Base-by-base conservation (phyloP, 2,113 vertebrate species). In the Corythoichthys intestinalis region DNA sequence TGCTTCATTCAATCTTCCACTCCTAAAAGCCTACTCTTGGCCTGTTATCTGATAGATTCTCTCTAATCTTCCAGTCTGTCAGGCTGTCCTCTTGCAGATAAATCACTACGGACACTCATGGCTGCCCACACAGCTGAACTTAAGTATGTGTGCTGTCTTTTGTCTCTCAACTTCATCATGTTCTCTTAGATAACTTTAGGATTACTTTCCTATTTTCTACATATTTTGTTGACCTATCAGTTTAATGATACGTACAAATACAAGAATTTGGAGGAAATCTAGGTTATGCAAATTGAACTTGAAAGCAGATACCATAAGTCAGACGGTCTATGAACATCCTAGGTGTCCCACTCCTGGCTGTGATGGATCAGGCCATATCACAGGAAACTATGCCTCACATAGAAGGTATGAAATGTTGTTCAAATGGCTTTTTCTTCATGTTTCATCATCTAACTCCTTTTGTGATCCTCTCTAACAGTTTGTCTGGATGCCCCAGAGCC, bases 51-150 rank as follows among this genome's bases (percentile, higher is more conserved):
- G 71, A 82, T 62, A 0, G 66, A 87, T 80, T 75, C 63, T 83
- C 71, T 88, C 74, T 86, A 86, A 91, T 95, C 93, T 95, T 93
- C 94, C 95, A 98, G 96, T 94, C 95, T 99, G 92, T 99, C 96
- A 95, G 96, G 96, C 95, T 99, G 96, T 94, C 96, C 96, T 96
- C 96, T 99, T 94, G 96, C 96, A 95, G 96, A 98, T 95, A 99
- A 99, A 94, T 98, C 96, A 92, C 96, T 99, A 92, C 96, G 97
- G 97, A 98, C 96, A 93, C 96, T 99, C 92, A 98, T 98, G 96
- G 96, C 96, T 95, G 96, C 97, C 91, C 96, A 98, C 91, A 96
- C 96, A 94, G 94, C 96, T 95, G 97, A 99, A 94, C 96, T 99
- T 91, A 99, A 98, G 97, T 99, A 99, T 94, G 96, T 98, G 91